Evolutionary conservation across 2,113 vertebrate genomes (phyloP), one percentile per base, ranked within the genome.

Genomic region (Ammospiza caudacuta): DNA sequence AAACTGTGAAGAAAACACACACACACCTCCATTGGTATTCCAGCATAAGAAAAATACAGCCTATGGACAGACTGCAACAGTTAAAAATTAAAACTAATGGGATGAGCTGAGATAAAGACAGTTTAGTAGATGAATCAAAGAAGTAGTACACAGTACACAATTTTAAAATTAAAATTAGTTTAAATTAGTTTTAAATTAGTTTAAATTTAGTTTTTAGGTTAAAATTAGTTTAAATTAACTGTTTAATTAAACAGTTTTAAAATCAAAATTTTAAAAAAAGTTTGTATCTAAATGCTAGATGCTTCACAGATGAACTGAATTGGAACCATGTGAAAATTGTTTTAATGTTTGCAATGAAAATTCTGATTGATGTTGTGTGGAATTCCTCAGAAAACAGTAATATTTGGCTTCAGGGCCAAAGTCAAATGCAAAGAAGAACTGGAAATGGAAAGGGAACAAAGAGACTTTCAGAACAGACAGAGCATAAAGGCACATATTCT

Each of bases 1-100:
- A 92, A 99, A 99, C 99, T 99, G 97, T 19, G 41, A 95, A 91
- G 64, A 27, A 82, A 81, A 61, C 27, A 33, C 9, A 13, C 22
- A 43, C 9, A 63, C 11, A 47, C 15, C 10, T 63, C 35, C 25
- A 17, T 18, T 74, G 41, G 8, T 61, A 76, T 44, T 80, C n/a
- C 46, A 68, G 39, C 28, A 4, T 44, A 59, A 66, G 70, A 76
- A 87, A 81, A 58, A 83, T 5, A 35, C 0, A 87, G 37, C 24
- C 47, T n/a, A 28, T 15, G 25, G 44, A 76, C 2, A 59, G 25
- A 51, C 44, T 75, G 6, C 23, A 68, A 59, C 61, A 59, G 29
- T 62, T 39, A 47, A 21, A 83, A 84, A 73, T 52, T 9, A 49
- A 76, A 83, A 24, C 24, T 9, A 51, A 73, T 12, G 12, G 16